Evolutionary conservation across 1,140 invertebrate genomes (phyloP).

Genomic region (Diabrotica undecimpunctata): DNA sequence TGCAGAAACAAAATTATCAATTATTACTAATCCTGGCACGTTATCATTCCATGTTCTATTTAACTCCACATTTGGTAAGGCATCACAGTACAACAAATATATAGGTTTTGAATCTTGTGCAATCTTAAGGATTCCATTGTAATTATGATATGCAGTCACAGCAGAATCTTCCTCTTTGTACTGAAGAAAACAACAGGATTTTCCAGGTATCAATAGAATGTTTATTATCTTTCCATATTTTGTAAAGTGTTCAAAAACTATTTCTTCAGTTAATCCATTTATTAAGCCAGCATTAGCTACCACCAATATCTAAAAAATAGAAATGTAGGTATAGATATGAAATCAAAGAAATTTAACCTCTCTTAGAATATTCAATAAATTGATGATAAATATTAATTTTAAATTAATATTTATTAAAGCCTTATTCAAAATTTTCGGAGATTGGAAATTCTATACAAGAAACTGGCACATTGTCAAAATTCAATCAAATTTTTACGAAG

Average conservation of each 20-base stretch:
- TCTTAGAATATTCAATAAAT: constrained; percentile 23
- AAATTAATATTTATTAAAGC: too few species aligned
- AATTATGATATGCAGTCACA: constrained; percentile 49
- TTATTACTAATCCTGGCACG: constrained; percentile 71
- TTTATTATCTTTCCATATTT: constrained; percentile 52
- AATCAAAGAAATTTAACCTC: constrained; percentile 8
- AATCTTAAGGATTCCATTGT: constrained; percentile 55
- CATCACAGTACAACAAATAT: constrained; percentile 62
- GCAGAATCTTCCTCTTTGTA: constrained; percentile 54
- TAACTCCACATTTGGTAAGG: constrained; percentile 46
- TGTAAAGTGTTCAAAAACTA: constrained; percentile 53
- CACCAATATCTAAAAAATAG: constrained; percentile 45
- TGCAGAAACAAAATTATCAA: constrained; percentile 70
- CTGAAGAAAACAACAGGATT: constrained; percentile 73
- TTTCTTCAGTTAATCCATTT: constrained; percentile 64
- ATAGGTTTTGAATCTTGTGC: constrained; percentile 55
- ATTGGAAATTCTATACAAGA: too few species aligned
- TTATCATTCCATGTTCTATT: constrained; percentile 38
- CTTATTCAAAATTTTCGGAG: too few species aligned
- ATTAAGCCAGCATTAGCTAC: constrained; percentile 74
- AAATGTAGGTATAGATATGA: too few species aligned
- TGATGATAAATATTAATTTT: constrained; percentile 18
- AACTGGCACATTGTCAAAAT: too few species aligned
- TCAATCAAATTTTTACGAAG: too few species aligned
- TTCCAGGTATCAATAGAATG: constrained; percentile 64